Evolutionary conservation across 2,113 vertebrate species (phyloP).

Genomic region (Gavialis gangeticus): DNA sequence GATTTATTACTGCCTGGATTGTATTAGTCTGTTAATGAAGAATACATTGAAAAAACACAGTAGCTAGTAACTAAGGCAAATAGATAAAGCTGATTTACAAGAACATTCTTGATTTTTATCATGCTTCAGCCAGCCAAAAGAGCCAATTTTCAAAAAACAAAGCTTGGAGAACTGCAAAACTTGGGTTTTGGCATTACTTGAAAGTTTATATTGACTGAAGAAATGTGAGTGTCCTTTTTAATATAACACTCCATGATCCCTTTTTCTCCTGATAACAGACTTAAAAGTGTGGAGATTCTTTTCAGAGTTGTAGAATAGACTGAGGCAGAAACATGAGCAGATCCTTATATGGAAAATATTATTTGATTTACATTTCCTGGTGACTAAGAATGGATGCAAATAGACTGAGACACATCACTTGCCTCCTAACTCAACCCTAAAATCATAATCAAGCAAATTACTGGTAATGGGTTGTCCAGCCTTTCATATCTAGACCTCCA

Average conservation of each 20-base stretch:
- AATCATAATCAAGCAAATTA: background rate
- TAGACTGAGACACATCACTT: background rate
- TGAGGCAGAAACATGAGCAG: background rate
- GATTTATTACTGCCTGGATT: background rate
- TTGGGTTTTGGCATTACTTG: background rate
- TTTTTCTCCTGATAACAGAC: background rate
- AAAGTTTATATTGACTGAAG: background rate
- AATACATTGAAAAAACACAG: background rate
- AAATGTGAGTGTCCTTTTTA: background rate
- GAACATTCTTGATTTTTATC: background rate
- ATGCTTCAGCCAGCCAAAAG: background rate
- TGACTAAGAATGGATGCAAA: background rate
- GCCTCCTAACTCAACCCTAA: background rate
- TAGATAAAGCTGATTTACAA: background rate
- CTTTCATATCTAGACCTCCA: background rate
- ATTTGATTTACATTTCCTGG: background rate
- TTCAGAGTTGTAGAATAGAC: background rate
- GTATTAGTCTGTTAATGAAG: background rate
- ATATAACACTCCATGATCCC: background rate
- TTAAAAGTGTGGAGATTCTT: background rate
- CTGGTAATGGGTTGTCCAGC: background rate
- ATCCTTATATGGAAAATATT: background rate
- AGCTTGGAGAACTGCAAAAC: background rate
- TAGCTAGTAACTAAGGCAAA: background rate
- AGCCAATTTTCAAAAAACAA: background rate